These are phyloP conservation scores for Piezodorus guildinii DNA, from an alignment of 1,140 invertebrate species.

Conservation along the genomic window DNA sequence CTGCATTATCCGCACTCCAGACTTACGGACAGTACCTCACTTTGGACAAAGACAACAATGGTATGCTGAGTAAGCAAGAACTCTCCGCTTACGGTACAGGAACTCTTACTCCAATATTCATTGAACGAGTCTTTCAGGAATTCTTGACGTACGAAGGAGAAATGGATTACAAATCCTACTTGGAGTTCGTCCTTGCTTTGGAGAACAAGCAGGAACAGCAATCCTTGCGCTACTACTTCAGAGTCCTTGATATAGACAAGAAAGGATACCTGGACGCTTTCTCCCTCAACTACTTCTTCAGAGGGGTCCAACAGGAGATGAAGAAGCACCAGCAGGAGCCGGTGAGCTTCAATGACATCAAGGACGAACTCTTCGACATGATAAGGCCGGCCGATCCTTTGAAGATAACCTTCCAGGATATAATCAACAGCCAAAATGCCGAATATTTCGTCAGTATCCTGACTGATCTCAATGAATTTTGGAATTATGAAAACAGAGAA, in stretches of 20 bases:
- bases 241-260: slow-evolving; percentile 80
- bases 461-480: slow-evolving; percentile 92
- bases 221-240: slow-evolving; percentile 81
- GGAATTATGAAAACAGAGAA: slow-evolving; percentile 90
- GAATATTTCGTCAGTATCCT: slow-evolving; percentile 88
- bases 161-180: slow-evolving; percentile 95
- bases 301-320: slow-evolving; percentile 86
- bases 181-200: slow-evolving; percentile 86
- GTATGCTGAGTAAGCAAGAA: slow-evolving; percentile 84
- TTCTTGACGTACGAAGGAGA: slow-evolving; percentile 89
- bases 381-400: slow-evolving; percentile 74
- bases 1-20: slow-evolving; percentile 71
- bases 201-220: slow-evolving; percentile 87
- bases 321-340: slow-evolving; percentile 68
- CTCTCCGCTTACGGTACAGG: slow-evolving; percentile 76
- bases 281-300: slow-evolving; percentile 85
- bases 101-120: slow-evolving; percentile 77
- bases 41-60: slow-evolving; percentile 88
- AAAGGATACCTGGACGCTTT: slow-evolving; percentile 81
- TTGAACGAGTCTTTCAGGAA: slow-evolving; percentile 89
- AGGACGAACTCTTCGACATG: slow-evolving; percentile 98
- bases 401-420: slow-evolving; percentile 77
- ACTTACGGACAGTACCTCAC: slow-evolving; percentile 90
- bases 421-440: slow-evolving; percentile 73
- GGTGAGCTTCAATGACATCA: slow-evolving; percentile 85